Conservation (phyloP, 1,140 invertebrate species). For the Ceratitis capitata region DNA sequence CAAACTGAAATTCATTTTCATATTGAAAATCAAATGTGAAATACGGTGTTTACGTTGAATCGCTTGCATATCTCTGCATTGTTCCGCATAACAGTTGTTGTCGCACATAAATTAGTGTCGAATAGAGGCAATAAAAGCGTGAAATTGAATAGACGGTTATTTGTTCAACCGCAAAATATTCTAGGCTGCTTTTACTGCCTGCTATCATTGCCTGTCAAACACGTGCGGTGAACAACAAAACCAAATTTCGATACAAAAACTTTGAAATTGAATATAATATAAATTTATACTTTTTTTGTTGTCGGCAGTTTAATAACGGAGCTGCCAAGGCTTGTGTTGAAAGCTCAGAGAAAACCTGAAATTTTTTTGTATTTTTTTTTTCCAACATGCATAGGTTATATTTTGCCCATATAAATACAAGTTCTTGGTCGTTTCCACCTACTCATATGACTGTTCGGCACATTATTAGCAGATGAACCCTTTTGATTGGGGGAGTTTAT, state of each 20-base stretch:
- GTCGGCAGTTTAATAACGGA: background rate
- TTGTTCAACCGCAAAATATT: background rate
- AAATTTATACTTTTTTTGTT: background rate
- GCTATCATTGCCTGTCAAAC: slow-evolving; percentile 3
- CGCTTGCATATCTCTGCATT: background rate
- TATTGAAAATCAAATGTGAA: background rate
- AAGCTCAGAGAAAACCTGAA: background rate
- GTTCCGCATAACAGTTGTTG: background rate
- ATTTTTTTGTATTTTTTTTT: too few species aligned
- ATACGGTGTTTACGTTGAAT: too few species aligned
- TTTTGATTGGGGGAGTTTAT: too few species aligned
- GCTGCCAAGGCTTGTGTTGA: background rate
- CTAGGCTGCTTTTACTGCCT: too few species aligned
- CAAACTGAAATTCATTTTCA: slow-evolving; percentile 12
- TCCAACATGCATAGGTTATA: too few species aligned
- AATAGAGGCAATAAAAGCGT: background rate
- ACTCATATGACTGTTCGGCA: too few species aligned
- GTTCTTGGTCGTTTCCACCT: too few species aligned
- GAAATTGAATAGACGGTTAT: slow-evolving; percentile 6
- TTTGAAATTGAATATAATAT: background rate
- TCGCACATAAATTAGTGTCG: background rate
- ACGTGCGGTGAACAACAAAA: background rate
- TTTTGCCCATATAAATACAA: too few species aligned
- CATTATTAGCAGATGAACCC: too few species aligned
- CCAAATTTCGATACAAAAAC: background rate